phyloP scores from a whole-genome alignment of 2,888 invertebrate species.

The Prenolepis imparis region DNA sequence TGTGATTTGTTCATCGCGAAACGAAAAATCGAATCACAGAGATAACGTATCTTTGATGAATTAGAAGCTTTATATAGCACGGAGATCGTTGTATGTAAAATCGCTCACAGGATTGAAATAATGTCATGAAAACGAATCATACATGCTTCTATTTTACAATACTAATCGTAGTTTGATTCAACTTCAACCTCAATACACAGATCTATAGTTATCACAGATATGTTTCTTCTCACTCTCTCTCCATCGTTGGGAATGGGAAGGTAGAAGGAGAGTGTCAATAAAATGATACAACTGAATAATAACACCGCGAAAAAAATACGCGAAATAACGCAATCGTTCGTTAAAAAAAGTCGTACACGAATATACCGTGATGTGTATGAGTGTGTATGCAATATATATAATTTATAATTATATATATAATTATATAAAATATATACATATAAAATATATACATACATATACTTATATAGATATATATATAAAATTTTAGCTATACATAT shows the following conservation, averaged over 20 bases:
- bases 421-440: no score
- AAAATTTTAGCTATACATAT: slow-evolving; percentile 41
- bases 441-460: no score
- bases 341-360: no score
- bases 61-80: not conserved
- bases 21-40: slow-evolving; percentile 44
- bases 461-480: no score
- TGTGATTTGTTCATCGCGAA: slow-evolving; percentile 38
- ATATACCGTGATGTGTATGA: no score
- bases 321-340: slow-evolving; percentile 4
- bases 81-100: slow-evolving; percentile 8
- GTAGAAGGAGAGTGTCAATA: slow-evolving; percentile 48
- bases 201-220: not conserved
- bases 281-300: slow-evolving; percentile 64
- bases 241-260: slow-evolving; percentile 26
- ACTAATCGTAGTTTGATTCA: slow-evolving; percentile 15
- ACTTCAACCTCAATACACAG: not conserved
- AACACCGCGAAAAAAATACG: slow-evolving; percentile 25
- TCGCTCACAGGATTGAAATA: slow-evolving; percentile 15
- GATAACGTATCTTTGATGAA: slow-evolving; percentile 33
- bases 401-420: no score
- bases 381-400: no score
- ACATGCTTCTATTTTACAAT: not conserved
- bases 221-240: not conserved
- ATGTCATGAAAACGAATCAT: slow-evolving; percentile 8